Evolutionary conservation across 2,888 invertebrate species (phyloP), one percentile per base, ranked within the genome.

Genomic region (Luperina testacea): DNA sequence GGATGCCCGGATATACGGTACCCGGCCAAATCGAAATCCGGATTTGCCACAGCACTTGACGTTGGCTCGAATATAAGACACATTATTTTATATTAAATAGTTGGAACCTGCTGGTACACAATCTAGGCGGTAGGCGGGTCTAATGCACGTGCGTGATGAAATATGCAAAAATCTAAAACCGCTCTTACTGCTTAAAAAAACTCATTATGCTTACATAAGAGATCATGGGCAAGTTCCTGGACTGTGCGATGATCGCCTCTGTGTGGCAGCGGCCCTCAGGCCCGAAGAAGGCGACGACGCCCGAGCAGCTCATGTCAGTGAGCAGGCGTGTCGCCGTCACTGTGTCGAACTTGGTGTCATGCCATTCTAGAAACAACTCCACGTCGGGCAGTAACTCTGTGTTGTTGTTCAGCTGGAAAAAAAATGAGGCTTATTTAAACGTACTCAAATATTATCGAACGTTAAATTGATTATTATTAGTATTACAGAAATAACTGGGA

Each of bases 201-300:
- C 2, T 45, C 11, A n/a, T 17, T 27, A 27, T 77, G 17, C 99
- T 98, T 96, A 99, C 99, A 96, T 99, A 99, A 93, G 99, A 99
- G 95, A 99, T 98, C 99, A 99, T 99, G 80, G 99, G 99, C 92
- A 99, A 97, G 97, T 99, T 99, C 94, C 98, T 98, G 69, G 99
- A 98, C 93, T 99, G 99, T 45, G 99, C 98, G 75, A 99, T 98
- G 90, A 99, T 98, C 75, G 99, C 99, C 95, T 99, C 99, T n/a
- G 99, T 99, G 92, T 98, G 97, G 96, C 99, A 99, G 74, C 98
- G 98, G 80, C 99, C 99, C 96, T 99, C 99, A 4, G 99, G 99
- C 7, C 99, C 99, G 94, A 99, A 99, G 97, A 99, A 99, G 73
- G 98, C 99, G 57, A 98, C 98, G 77, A 99, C 98, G 74, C 98